Base-by-base conservation (phyloP, 64 coral and sea anemone genomes). In the Pachyseris speciosa region DNA sequence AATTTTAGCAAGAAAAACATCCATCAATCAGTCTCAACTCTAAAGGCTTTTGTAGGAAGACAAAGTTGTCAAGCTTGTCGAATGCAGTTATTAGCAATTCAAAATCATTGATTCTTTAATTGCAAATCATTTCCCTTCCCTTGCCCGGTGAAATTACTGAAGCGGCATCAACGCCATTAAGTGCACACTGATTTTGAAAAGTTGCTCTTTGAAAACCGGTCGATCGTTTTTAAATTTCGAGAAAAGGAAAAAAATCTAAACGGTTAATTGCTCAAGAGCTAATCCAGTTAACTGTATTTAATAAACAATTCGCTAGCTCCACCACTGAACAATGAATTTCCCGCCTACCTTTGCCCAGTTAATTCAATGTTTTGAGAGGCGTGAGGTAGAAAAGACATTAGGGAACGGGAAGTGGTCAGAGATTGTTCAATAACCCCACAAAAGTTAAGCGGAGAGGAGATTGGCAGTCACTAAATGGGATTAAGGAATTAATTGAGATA, bases 401-500 rank as follows among this genome's bases (percentile, higher is more conserved):
- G 79, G 57, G 80, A 47, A 83, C 67, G 89, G 79, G 89, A 92
- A 84, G 58, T 84, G 28, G 69, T 59, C 57, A 64, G 51, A 51
- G 64, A 60, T 83, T 65, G 88, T 91, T 91, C 88, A 92, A 92
- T 92, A 74, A 84, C 66, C 74, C 68, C 64, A 92, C 51, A 72
- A 84, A 69, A 61, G 64, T 34, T 72, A 92, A 92, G 72, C 67
- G 78, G 37, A 64, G 19, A 74, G 64, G 39, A 53, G 83, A 92
- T 92, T 92, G 89, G 52, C 78, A 92, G 64, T 53, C 79, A 41
- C 24, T 63, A 92, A 92, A 92, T 92, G 79, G 80, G 89, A 92
- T 92, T 92, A 92, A 45, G 68, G 51, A 57, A 42, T 68, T 92
- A 92, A 92, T 92, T 92, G 78, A 79, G 66, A 84, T 75, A 81